These are phyloP conservation scores for Onychomys leucogaster DNA, from an alignment of 2,797 vertebrate species.

Conservation along the genomic window DNA sequence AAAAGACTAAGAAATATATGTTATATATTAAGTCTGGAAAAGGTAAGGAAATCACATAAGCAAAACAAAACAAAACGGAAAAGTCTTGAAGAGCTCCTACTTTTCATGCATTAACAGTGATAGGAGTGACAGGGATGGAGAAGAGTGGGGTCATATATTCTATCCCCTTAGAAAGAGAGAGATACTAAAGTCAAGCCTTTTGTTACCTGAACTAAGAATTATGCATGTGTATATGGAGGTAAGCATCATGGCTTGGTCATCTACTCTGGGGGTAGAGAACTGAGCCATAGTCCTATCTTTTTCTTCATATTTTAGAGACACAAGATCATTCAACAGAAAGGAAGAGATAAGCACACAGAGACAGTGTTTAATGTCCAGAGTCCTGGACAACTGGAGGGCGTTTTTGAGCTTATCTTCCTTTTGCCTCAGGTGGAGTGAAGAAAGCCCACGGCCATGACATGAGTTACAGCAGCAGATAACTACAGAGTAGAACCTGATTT, in stretches of 20 bases:
- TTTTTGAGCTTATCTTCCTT: background rate
- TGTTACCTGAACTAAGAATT: background rate
- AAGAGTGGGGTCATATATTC: background rate
- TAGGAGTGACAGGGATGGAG: background rate
- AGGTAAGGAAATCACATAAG: background rate
- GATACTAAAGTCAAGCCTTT: background rate
- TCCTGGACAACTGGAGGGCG: background rate
- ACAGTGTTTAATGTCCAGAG: background rate
- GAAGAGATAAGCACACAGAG: background rate
- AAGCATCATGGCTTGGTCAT: background rate
- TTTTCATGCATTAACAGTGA: background rate
- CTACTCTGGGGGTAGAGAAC: background rate
- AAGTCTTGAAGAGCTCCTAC: background rate
- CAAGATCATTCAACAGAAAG: background rate
- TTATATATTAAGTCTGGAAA: slow-evolving; percentile 58
- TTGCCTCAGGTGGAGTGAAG: background rate
- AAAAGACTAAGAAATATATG: background rate
- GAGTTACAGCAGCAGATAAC: background rate
- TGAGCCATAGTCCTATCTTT: background rate
- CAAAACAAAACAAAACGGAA: background rate
- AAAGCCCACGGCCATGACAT: background rate
- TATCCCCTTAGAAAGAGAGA: background rate
- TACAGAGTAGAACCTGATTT: background rate
- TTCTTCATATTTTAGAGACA: background rate
- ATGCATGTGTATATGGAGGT: background rate